phyloP scores from a whole-genome alignment of 2,888 invertebrate species.

The Lithophane socia region DNA sequence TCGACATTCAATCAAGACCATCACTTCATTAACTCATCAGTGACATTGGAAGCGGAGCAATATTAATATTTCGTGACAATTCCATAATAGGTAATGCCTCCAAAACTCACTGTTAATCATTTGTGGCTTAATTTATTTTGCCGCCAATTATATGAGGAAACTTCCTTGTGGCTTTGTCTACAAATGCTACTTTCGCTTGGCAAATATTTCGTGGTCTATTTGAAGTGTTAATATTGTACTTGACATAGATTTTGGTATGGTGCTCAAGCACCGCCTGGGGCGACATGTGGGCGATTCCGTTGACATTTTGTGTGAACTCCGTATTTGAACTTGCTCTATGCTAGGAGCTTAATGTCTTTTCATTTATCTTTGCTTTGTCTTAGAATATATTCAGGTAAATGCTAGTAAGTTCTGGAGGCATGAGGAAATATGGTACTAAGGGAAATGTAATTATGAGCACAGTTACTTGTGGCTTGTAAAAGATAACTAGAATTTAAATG shows the following conservation, averaged over 20 bases:
- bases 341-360: constrained; percentile 44
- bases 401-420: neutral
- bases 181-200: constrained; percentile 46
- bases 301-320: constrained; percentile 70
- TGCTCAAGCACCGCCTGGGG: constrained; percentile 70
- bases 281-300: constrained; percentile 74
- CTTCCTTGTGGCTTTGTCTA: neutral
- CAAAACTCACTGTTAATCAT: constrained; percentile 67
- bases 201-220: constrained; percentile 10
- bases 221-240: constrained; percentile 70
- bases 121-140: constrained; percentile 45
- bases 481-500: neutral
- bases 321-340: constrained; percentile 66
- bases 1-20: constrained; percentile 40
- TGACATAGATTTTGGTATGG: constrained; percentile 79
- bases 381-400: constrained; percentile 5
- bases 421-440: neutral
- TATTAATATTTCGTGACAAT: constrained; percentile 73
- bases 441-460: too few relatives aligned
- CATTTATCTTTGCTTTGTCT: constrained; percentile 49
- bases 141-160: constrained; percentile 5
- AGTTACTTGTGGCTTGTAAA: too few relatives aligned
- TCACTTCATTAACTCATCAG: constrained; percentile 45
- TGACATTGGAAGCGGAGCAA: constrained; percentile 57
- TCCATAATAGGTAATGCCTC: constrained; percentile 70